phyloP scores from a whole-genome alignment of 2,797 vertebrate genomes.

The Sternotherus odoratus region DNA sequence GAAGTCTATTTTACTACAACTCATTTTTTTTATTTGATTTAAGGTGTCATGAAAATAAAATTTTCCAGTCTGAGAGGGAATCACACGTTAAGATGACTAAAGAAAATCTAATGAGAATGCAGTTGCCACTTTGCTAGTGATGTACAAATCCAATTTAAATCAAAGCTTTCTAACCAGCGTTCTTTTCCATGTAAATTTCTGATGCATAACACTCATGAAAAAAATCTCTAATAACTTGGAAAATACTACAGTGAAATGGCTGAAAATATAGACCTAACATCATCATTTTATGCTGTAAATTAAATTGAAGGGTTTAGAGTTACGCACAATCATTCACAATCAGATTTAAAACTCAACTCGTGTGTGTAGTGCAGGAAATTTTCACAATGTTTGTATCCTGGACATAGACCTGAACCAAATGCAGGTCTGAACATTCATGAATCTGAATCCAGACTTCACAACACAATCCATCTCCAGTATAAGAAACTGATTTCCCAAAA shows the following conservation, averaged over 20 bases:
- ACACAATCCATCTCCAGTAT: neutral
- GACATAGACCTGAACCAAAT: neutral
- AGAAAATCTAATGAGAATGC: constrained; percentile 9
- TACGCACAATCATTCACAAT: neutral
- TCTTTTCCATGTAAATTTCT: neutral
- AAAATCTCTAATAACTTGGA: neutral
- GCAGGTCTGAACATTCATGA: neutral
- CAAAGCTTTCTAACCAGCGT: constrained; percentile 7
- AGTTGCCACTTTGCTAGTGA: constrained; percentile 3
- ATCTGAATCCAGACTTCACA: constrained; percentile 12
- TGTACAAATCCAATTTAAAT: constrained; percentile 37
- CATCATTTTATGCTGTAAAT: neutral
- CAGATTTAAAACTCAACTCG: neutral
- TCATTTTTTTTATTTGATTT: constrained; percentile 50
- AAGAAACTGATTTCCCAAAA: neutral
- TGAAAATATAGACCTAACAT: neutral
- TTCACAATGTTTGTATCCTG: neutral
- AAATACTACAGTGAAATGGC: neutral
- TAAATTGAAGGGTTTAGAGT: neutral
- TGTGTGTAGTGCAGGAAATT: neutral
- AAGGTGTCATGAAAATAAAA: constrained; percentile 49
- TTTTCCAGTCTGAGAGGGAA: constrained; percentile 14
- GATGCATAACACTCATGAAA: neutral
- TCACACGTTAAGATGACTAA: neutral
- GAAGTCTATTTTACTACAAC: neutral